Evolutionary conservation across 1,140 invertebrate genomes (phyloP).

Genomic region (Myzus persicae): DNA sequence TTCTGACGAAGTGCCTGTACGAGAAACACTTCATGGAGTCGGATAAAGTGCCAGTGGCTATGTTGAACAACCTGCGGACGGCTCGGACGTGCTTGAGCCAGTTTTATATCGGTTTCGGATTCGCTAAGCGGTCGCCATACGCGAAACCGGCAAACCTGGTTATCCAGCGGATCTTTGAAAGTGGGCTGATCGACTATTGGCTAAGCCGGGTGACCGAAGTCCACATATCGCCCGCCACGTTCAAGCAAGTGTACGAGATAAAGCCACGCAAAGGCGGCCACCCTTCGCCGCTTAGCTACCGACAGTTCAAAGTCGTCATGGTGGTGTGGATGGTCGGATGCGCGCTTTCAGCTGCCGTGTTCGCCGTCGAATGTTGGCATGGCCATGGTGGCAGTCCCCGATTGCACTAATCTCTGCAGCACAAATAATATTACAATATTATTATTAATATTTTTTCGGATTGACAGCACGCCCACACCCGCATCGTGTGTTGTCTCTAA

Average conservation of each 20-base stretch:
- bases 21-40: slow-evolving; percentile 57
- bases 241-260: slow-evolving; percentile 53
- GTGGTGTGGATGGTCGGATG: slow-evolving; percentile 22
- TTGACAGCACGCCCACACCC: no score
- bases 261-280: not conserved
- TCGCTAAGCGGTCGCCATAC: slow-evolving; percentile 46
- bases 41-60: slow-evolving; percentile 22
- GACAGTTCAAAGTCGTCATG: slow-evolving; percentile 23
- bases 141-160: slow-evolving; percentile 2
- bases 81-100: slow-evolving; percentile 10
- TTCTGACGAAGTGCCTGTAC: slow-evolving; percentile 53
- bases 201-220: slow-evolving; percentile 38
- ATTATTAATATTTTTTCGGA: no score
- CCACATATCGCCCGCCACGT: slow-evolving; percentile 36
- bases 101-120: slow-evolving; percentile 50
- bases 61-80: slow-evolving; percentile 54
- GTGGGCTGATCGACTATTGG: slow-evolving; percentile 56
- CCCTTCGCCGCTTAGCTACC: slow-evolving; percentile 19
- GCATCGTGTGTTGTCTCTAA: no score
- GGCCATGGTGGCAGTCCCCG: not conserved
- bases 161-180: slow-evolving; percentile 36
- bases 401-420: not conserved
- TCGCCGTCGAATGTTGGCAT: not conserved
- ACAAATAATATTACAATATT: not conserved
- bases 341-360: not conserved